These are phyloP conservation scores for Schizothorax lantsangensis DNA, from an alignment of 2,797 vertebrate genomes.

Conservation along the genomic window DNA sequence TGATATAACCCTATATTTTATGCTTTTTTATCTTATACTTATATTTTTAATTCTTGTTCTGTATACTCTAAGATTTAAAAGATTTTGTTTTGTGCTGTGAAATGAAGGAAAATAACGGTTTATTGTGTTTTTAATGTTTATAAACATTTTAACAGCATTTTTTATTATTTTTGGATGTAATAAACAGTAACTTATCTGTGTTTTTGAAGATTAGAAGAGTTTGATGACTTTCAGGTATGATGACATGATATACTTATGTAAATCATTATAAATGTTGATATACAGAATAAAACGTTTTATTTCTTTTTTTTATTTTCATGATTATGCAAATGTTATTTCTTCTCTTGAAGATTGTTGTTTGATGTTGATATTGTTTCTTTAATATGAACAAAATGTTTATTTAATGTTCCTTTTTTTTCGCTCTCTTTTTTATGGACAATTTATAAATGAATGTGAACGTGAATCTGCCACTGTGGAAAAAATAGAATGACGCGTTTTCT, in stretches of 20 bases:
- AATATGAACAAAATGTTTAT: too few relatives aligned
- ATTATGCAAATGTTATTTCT: too few relatives aligned
- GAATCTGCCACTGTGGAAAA: too few relatives aligned
- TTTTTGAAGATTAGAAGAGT: neutral
- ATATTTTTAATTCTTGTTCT: neutral
- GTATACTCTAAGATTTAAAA: neutral
- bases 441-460: too few relatives aligned
- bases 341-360: too few relatives aligned
- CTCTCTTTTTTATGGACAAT: too few relatives aligned
- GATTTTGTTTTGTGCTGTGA: neutral
- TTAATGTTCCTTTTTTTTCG: too few relatives aligned
- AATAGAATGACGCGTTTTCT: too few relatives aligned
- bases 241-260: neutral
- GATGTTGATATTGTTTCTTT: too few relatives aligned
- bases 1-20: neutral
- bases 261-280: neutral
- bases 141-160: neutral
- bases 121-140: neutral
- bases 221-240: neutral
- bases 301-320: too few relatives aligned
- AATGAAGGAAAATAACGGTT: neutral
- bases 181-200: neutral
- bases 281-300: neutral
- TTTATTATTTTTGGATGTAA: neutral
- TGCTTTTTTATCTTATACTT: neutral